These are phyloP conservation scores for Pachypanchax playfairii DNA, from an alignment of 2,113 vertebrate species.

Conservation along the genomic window DNA sequence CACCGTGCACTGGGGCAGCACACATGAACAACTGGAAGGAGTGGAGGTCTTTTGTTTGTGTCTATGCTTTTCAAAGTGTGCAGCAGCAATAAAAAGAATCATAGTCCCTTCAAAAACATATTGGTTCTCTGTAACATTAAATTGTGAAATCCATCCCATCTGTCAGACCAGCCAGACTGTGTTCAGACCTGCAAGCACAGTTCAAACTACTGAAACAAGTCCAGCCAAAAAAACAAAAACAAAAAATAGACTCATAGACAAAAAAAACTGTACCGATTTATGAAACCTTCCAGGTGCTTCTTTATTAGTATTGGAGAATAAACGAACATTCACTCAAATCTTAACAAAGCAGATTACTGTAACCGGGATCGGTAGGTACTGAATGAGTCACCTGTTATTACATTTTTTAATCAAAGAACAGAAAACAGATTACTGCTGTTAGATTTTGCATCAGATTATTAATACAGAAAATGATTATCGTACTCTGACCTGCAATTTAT, in stretches of 20 bases:
- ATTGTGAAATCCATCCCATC: background rate
- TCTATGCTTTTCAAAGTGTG: background rate
- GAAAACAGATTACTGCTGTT: background rate
- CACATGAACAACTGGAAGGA: background rate
- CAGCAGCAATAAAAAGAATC: background rate
- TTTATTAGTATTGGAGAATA: no score
- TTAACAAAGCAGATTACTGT: background rate
- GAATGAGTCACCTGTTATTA: background rate
- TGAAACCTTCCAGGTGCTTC: background rate
- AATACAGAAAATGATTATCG: conserved; percentile 27
- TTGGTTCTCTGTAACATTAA: background rate
- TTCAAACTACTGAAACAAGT: background rate
- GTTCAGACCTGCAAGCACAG: background rate
- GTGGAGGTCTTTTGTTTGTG: background rate
- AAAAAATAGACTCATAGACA: no score
- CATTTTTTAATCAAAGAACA: background rate
- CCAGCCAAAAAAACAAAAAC: no score
- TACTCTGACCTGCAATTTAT: conserved; percentile 5
- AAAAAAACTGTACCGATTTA: no score
- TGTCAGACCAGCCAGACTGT: background rate
- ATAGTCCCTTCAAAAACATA: background rate
- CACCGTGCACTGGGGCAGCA: background rate
- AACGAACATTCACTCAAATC: no score
- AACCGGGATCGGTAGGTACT: background rate
- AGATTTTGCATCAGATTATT: background rate